Evolutionary conservation across 2,113 vertebrate species (phyloP), one percentile per base, ranked within the genome.

Genomic region (Ceuthmochares aereus): DNA sequence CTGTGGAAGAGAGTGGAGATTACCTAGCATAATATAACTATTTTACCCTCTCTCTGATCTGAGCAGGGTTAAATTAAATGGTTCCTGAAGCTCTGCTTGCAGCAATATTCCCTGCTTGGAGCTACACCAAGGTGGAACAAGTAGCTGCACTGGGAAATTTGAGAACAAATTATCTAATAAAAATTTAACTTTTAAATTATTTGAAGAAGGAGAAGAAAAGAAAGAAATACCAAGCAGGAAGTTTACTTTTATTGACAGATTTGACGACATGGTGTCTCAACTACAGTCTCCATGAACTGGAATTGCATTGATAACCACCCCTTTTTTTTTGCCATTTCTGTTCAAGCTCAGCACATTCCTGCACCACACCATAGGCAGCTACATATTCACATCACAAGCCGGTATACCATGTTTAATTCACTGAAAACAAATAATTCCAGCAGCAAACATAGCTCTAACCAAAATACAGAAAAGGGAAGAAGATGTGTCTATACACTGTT

Each of bases 131-230:
- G 12, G 34, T 68, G 40, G 43, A 81, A 37, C 30, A 77, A 87
- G 63, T 56, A 64, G 29, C 36, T 64, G 22, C 45, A 14, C 16
- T 66, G 74, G 69, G 51, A 91, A 89, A 79, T 82, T 16, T 40
- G 87, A 87, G n/a, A 93, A 94, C 43, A 93, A 85, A 88, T 79
- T 79, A 47, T 59, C 43, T 76, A 93, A 66, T 66, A 36, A 90
- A 92, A 73, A 34, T 45, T 45, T 86, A 83, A 64, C 18, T 83
- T 96, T 82, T 63, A 55, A 79, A 60, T 56, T 2, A 60, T 52
- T 2, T 26, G 36, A 85, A 85, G 54, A 82, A 74, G 42, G 10
- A 80, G 27, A 80, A 69, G 13, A 40, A 36, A 9, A 69, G 42
- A 25, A 55, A 58, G 22, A 92, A 73, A 56, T 51, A 55, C 8